These are phyloP conservation scores for Phocides pigmalion DNA, from an alignment of 1,140 invertebrate genomes.

Conservation along the genomic window DNA sequence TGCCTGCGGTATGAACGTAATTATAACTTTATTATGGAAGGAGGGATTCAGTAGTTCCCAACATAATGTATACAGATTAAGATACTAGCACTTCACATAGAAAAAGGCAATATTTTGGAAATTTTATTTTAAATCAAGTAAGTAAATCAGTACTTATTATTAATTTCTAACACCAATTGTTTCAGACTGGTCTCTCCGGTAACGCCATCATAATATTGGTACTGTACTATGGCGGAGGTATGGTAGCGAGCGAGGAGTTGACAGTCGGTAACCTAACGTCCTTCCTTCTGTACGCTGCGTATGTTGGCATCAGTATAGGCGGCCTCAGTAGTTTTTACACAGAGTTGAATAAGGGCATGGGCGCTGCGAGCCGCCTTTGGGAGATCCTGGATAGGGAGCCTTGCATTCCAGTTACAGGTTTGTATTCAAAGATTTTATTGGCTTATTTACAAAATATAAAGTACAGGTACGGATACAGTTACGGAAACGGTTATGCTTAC, in stretches of 20 bases:
- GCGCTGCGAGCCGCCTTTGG: conserved; percentile 94
- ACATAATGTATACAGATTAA: too few species aligned
- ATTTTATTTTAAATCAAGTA: too few species aligned
- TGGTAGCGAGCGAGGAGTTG: conserved; percentile 92
- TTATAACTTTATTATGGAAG: too few species aligned
- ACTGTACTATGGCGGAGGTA: conserved; percentile 95
- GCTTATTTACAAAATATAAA: too few species aligned
- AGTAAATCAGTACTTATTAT: too few species aligned
- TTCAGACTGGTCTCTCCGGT: conserved; percentile 95
- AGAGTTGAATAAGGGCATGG: conserved; percentile 96
- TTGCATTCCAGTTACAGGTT: conserved; percentile 88
- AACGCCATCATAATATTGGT: conserved; percentile 96
- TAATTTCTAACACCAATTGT: too few species aligned
- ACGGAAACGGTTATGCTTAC: too few species aligned
- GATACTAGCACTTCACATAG: too few species aligned
- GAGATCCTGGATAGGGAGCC: conserved; percentile 94
- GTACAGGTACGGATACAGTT: too few species aligned
- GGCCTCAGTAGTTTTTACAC: conserved; percentile 96
- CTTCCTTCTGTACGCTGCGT: conserved; percentile 96
- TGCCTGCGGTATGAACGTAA: too few species aligned
- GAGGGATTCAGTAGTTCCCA: too few species aligned
- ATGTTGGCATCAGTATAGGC: conserved; percentile 94
- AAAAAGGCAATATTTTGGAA: too few species aligned
- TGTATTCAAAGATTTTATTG: conserved; percentile 56
- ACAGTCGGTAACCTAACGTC: conserved; percentile 95